Percentiles rank a stretch among this genome's conserved stretches.
phyloP scores from a whole-genome alignment of 2,113 vertebrate genomes.

The Dasypus novemcinctus region DNA sequence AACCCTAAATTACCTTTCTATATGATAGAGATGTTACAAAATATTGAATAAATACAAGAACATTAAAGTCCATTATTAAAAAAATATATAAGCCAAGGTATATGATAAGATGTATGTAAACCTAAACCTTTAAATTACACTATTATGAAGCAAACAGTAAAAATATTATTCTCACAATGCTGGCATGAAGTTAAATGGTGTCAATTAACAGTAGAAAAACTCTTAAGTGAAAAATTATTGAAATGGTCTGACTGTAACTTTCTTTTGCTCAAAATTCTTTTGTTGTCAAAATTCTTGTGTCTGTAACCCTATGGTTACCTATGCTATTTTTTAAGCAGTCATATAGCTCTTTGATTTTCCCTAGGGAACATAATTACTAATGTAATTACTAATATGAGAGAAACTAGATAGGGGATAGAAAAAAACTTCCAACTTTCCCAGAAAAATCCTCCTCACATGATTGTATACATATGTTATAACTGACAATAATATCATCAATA shows the following conservation, averaged over 20 bases:
- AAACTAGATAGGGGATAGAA: neutral
- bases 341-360: neutral
- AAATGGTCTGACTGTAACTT: neutral
- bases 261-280: neutral
- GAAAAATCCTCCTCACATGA: neutral
- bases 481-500: neutral
- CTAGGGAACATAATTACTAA: neutral
- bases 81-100: too few relatives aligned
- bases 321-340: neutral
- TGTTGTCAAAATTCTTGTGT: neutral
- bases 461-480: neutral
- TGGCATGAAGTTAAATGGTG: neutral
- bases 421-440: neutral
- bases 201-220: neutral
- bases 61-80: neutral
- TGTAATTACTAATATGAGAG: neutral
- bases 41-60: neutral
- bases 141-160: too few relatives aligned
- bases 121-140: neutral
- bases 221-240: neutral
- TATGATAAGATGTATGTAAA: neutral
- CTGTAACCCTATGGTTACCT: fast-evolving
- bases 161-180: neutral
- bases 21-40: neutral
- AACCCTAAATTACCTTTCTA: neutral